A percentile compares a stretch with the other conserved stretches of the same genome.
Conservation (phyloP, 2,888 invertebrate genomes). For the Physocephala rufipes region DNA sequence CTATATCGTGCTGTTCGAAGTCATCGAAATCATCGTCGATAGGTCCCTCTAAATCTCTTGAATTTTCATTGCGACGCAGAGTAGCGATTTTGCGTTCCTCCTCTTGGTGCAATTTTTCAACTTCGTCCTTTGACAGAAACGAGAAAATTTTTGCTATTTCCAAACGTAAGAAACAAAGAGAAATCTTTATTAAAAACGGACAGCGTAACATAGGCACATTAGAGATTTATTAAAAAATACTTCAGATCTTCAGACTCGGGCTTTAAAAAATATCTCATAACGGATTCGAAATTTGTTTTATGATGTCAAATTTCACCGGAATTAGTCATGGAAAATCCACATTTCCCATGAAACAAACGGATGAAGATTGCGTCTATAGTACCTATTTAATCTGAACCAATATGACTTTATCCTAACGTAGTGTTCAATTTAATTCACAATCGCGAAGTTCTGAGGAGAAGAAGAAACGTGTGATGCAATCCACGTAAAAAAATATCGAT, state of each 20-base stretch:
- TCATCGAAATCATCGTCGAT: constrained; percentile 56
- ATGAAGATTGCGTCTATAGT: background rate
- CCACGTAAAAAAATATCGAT: no score
- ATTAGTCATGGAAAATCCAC: no score
- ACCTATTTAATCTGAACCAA: background rate
- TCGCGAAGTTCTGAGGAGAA: no score
- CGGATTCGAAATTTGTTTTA: no score
- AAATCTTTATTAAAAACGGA: constrained; percentile 2
- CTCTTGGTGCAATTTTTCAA: constrained; percentile 92
- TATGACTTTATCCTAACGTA: no score
- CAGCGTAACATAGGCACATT: no score
- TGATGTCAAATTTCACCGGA: no score
- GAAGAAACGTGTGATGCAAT: no score
- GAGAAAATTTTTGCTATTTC: constrained; percentile 86
- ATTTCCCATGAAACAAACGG: no score
- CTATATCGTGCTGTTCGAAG: constrained; percentile 47
- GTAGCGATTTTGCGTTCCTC: constrained; percentile 88
- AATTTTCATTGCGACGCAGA: constrained; percentile 64
- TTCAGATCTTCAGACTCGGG: no score
- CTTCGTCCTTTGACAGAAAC: constrained; percentile 92
- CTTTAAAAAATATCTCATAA: no score
- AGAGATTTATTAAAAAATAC: background rate
- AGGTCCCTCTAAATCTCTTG: constrained; percentile 60
- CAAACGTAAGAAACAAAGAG: constrained; percentile 37
- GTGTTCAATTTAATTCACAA: no score